Evolutionary conservation across 2,113 vertebrate genomes (phyloP).

Genomic region (Himantopus leucocephalus): DNA sequence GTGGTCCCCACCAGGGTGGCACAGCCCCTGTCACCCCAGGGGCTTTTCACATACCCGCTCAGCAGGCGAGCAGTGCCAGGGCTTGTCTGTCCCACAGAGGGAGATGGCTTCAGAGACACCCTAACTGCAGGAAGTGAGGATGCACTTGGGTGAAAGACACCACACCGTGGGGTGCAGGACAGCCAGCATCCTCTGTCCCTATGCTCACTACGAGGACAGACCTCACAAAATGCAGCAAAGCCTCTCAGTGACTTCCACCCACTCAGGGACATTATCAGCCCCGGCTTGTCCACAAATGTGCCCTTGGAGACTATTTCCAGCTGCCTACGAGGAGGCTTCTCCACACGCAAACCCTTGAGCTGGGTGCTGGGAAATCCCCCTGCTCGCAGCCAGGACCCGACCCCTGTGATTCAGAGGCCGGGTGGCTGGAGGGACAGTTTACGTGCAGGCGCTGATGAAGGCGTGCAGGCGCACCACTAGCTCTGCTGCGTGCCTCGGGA

Average conservation of each 20-base stretch:
- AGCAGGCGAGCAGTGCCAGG: neutral
- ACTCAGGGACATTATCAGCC: neutral
- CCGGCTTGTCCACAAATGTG: neutral
- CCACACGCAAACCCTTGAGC: neutral
- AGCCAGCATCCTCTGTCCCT: neutral
- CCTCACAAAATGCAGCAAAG: neutral
- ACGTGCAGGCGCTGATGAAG: neutral
- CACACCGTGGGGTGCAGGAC: neutral
- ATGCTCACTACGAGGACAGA: neutral
- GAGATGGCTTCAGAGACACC: neutral
- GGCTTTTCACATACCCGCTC: fast-evolving
- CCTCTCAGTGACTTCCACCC: neutral
- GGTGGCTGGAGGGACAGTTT: neutral
- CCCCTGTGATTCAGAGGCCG: constrained; percentile 13
- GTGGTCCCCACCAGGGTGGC: neutral
- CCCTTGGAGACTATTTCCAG: neutral
- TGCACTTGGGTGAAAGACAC: neutral
- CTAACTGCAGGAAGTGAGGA: neutral
- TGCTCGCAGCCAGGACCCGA: neutral
- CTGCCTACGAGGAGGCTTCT: neutral
- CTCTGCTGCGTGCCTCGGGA: neutral
- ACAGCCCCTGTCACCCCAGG: neutral
- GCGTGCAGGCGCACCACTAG: neutral
- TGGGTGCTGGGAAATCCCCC: neutral
- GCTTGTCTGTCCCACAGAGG: neutral